A percentile compares a stretch with the other conserved stretches of the same genome.
Conservation (phyloP, 2,888 invertebrate species). For the Bembecia ichneumoniformis region DNA sequence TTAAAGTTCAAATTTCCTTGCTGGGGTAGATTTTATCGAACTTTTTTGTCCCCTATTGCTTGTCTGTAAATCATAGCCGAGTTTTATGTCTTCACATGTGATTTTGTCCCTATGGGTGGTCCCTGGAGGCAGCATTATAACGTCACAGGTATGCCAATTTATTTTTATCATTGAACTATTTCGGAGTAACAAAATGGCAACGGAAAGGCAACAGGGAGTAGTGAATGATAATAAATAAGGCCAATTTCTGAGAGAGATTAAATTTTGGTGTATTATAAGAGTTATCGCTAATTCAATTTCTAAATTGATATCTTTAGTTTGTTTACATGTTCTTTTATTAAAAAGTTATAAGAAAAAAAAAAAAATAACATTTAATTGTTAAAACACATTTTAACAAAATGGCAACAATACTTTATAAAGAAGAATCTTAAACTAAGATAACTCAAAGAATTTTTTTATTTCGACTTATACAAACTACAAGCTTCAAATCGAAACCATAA, state of each 20-base stretch:
- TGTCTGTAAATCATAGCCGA: conserved; percentile 15
- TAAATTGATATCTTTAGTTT: no score
- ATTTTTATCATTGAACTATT: conserved; percentile 48
- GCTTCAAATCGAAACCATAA: no score
- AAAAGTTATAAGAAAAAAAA: no score
- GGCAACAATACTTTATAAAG: no score
- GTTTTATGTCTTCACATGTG: conserved; percentile 45
- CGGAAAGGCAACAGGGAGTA: not conserved
- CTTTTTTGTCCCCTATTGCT: conserved; percentile 3
- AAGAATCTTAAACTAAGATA: no score
- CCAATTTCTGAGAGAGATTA: not conserved
- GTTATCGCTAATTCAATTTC: no score
- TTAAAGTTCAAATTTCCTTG: not conserved
- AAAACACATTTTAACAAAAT: no score
- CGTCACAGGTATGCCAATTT: conserved; percentile 56
- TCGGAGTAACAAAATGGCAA: not conserved
- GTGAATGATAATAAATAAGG: not conserved
- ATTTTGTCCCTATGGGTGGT: conserved; percentile 27
- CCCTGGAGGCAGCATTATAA: conserved; percentile 48
- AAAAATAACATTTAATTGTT: no score
- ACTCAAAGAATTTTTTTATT: no score
- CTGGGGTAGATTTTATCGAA: not conserved
- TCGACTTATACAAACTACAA: no score
- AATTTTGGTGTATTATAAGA: not conserved
- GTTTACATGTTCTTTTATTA: no score